phyloP scores from a whole-genome alignment of 2,113 vertebrate genomes.

The Phrynosoma platyrhinos region DNA sequence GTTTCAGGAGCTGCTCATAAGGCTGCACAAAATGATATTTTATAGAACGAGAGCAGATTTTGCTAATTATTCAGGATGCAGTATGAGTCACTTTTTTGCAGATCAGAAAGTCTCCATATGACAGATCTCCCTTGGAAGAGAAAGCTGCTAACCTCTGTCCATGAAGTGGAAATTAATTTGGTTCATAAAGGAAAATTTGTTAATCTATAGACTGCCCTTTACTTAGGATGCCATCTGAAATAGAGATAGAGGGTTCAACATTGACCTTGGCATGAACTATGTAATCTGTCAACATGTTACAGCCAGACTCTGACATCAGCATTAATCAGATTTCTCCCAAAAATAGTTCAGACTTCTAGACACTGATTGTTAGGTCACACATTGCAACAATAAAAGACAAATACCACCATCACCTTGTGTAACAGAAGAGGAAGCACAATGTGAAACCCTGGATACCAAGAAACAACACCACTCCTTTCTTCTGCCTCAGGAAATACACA shows the following conservation, averaged over 20 bases:
- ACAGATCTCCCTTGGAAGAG: constrained; percentile 25
- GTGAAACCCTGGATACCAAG: rapidly evolving
- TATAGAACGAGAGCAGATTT: neutral
- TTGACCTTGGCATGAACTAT: constrained; percentile 60
- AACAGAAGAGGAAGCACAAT: neutral
- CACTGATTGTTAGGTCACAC: constrained; percentile 55
- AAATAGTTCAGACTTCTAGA: constrained; percentile 77
- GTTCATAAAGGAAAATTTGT: constrained; percentile 39
- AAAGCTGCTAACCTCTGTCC: neutral
- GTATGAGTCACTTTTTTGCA: neutral
- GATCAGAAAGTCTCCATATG: neutral
- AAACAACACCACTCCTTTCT: neutral
- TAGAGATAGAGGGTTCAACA: constrained; percentile 62
- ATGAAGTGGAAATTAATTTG: constrained; percentile 50
- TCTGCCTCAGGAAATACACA: constrained; percentile 39
- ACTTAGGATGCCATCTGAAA: constrained; percentile 61
- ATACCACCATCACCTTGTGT: constrained; percentile 25
- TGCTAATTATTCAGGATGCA: rapidly evolving
- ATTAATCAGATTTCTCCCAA: constrained; percentile 78
- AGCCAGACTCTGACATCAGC: constrained; percentile 66
- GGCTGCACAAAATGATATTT: neutral
- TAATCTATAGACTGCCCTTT: constrained; percentile 65
- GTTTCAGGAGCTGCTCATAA: constrained; percentile 10
- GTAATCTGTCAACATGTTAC: constrained; percentile 71
- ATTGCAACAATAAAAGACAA: neutral